phyloP scores from a whole-genome alignment of 2,113 vertebrate species.

The Rhodinocichla rosea region DNA sequence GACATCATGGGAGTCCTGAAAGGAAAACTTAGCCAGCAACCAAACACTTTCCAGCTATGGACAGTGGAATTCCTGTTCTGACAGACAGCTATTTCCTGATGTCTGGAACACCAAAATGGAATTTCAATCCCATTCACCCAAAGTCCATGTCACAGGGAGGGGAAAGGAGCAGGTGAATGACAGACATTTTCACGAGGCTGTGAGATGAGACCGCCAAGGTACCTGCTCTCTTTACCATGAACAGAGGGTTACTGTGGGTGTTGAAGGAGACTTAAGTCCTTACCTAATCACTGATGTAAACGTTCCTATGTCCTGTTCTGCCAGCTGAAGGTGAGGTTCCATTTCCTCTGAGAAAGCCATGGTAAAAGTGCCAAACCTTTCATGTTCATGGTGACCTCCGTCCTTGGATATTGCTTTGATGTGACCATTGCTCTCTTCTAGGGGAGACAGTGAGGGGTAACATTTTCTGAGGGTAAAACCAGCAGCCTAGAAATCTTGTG shows the following conservation, averaged over 20 bases:
- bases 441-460: neutral
- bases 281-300: neutral
- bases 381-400: neutral
- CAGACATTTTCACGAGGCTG: neutral
- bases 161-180: neutral
- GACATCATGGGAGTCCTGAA: neutral
- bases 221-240: neutral
- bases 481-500: neutral
- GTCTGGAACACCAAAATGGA: neutral
- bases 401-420: neutral
- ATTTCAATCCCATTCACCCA: neutral
- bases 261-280: neutral
- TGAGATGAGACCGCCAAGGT: neutral
- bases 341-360: neutral
- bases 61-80: neutral
- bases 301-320: neutral
- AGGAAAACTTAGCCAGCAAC: neutral
- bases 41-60: neutral
- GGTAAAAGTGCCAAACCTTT: neutral
- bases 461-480: neutral
- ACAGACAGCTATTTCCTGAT: neutral
- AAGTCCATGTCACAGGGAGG: rapidly evolving
- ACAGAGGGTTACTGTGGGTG: neutral
- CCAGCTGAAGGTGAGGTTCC: neutral
- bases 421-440: neutral